Evolutionary conservation across 2,888 invertebrate species (phyloP), one percentile per base, ranked within the genome.

Genomic region (Eupithecia exiguata): DNA sequence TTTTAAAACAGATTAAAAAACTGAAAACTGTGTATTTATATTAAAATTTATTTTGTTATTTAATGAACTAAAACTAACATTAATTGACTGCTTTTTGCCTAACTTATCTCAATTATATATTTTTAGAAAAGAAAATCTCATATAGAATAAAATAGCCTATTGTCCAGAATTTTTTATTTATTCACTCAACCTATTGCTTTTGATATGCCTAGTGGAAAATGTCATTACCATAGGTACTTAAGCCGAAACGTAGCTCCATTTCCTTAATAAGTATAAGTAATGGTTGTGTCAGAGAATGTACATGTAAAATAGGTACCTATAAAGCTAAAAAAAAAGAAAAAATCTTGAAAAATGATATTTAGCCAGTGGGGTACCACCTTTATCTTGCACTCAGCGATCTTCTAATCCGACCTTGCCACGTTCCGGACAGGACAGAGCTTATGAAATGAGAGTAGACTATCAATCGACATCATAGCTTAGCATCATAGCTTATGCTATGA

Each of bases 351-450:
- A 53, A 53, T 3, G 21, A 35, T 62, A 62, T 35, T 16, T 1
- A 35, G 21, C 62, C 62, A 62, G 62, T 66, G 66, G 66, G 1
- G 6, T 14, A 25, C 5, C n/a, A 40, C 38, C 66, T 66, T 66
- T 40, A 38, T n/a, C 68, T 36, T 70, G 75, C 75, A 75, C 70
- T 75, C 70, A 70, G 69, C 70, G 68, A 68, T 67, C 25, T 75
- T 72, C 68, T 68, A 70, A 72, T 71, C 74, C 43, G 40, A 46
- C 36, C 69, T 25, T 36, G 69, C 73, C 65, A 66, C 69, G 74
- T 61, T 71, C 62, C 58, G 1, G 58, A 18, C 62, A 18, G 61
- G 61, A 35, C 35, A 62, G 35, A 58, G 58, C 58, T 53, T 53
- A 53, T 53, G 21, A 21, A 21, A 21, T 53, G 12, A 53, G 53